phyloP scores from a whole-genome alignment of 2,888 invertebrate species.

The Lissocephala sabroskyi region DNA sequence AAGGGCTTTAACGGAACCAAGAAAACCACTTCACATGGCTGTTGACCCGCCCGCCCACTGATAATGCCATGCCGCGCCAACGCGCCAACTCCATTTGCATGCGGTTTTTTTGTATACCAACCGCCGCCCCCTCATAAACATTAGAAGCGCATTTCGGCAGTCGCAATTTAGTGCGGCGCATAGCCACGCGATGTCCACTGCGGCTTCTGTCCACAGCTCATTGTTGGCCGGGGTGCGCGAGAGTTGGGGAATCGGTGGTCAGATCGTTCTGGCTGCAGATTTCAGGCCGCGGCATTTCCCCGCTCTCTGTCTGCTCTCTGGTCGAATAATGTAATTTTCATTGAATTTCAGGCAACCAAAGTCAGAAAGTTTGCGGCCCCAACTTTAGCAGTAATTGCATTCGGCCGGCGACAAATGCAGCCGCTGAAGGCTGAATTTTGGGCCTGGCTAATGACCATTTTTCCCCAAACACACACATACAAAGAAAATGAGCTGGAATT shows the following conservation, averaged over 20 bases:
- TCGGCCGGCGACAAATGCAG: constrained; percentile 17
- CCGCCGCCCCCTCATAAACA: constrained; percentile 22
- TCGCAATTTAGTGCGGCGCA: constrained; percentile 20
- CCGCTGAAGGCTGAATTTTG: no score
- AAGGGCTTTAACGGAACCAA: no score
- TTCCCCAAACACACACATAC: constrained; percentile 13
- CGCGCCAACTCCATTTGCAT: constrained; percentile 47
- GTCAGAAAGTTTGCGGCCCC: constrained; percentile 62
- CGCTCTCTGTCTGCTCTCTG: no score
- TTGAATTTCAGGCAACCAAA: constrained; percentile 58
- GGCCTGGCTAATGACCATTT: constrained; percentile 56
- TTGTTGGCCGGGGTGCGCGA: no score
- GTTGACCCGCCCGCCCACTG: constrained; percentile 10
- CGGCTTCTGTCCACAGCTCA: background rate
- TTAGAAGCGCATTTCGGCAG: constrained; percentile 44
- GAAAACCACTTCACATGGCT: no score
- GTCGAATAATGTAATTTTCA: constrained; percentile 59
- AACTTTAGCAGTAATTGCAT: constrained; percentile 63
- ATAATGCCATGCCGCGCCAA: constrained; percentile 37
- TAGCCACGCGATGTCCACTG: no score
- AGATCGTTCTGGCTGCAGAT: no score
- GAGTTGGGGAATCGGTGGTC: no score
- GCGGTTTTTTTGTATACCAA: constrained; percentile 20
- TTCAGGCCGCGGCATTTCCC: no score
- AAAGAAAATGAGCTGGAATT: no score